A percentile compares a stretch with the other conserved stretches of the same genome.
Evolutionary conservation across 1,140 invertebrate genomes (phyloP).

Genomic region (Latrodectus geometricus): DNA sequence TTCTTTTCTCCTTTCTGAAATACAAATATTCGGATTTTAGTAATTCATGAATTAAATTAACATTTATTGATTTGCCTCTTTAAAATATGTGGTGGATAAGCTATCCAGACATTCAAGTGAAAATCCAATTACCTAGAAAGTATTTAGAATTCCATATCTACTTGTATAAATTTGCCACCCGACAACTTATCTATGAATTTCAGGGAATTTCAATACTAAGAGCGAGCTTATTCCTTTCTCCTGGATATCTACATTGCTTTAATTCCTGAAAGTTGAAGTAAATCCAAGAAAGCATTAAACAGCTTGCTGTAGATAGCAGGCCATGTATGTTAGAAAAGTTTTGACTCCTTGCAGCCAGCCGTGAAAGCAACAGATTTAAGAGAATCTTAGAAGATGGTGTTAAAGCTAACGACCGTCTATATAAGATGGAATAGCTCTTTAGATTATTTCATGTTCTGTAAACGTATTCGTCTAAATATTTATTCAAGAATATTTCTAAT

Average conservation of each 20-base stretch:
- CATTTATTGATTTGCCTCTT: background rate
- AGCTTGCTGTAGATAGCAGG: conserved; percentile 9
- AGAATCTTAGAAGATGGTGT: conserved; percentile 14
- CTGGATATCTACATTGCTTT: conserved; percentile 38
- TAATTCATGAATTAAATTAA: too few species aligned
- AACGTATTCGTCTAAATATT: too few species aligned
- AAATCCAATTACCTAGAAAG: conserved; percentile 42
- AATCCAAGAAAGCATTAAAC: background rate
- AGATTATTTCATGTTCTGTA: too few species aligned
- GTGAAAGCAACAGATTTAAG: conserved; percentile 19
- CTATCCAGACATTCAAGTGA: conserved; percentile 33
- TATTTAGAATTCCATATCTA: conserved; percentile 23
- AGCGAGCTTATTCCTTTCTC: conserved; percentile 6
- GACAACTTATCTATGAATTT: conserved; percentile 42
- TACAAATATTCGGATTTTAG: too few species aligned
- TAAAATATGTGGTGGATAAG: conserved; percentile 40
- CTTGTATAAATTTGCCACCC: conserved; percentile 31
- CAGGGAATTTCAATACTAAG: conserved; percentile 26
- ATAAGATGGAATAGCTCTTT: conserved; percentile 14
- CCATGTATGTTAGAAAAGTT: conserved; percentile 11
- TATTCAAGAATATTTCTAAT: too few species aligned
- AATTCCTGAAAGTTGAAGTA: conserved; percentile 12
- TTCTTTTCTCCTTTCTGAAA: too few species aligned
- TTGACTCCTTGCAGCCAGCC: conserved; percentile 32
- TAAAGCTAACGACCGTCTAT: conserved; percentile 27